Evolutionary conservation across 2,113 vertebrate genomes (phyloP), one percentile per base, ranked within the genome.

Genomic region (Nothobranchius furzeri): DNA sequence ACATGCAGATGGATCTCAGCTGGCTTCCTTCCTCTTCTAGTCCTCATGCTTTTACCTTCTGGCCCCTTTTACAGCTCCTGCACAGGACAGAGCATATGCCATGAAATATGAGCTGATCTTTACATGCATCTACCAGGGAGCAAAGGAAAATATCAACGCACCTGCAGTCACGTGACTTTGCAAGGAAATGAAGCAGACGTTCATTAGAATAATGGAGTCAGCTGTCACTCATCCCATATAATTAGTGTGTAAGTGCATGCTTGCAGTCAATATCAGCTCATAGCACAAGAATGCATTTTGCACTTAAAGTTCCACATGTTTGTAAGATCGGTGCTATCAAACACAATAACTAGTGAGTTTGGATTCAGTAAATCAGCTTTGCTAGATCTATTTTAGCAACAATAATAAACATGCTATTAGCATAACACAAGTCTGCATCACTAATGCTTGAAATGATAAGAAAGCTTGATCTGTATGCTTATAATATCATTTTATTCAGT

Each of bases 1-100:
- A 47, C 60, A 72, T 12, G 54, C 40, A 55, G 55, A 63, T 36
- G 64, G 75, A 76, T 37, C 59, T 87, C 81, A 82, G 70, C 72
- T 73, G 73, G 79, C 80, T 84, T 83, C 75, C 81, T 78, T 83
- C 82, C 74, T 60, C 70, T 82, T 79, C 79, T 83, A 69, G 43
- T 87, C 79, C 75, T 78, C 89, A 89, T 87, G 71, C 65, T 75
- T 76, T 50, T 10, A 45, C 58, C 58, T 55, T 60, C 55, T 66
- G 37, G 40, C 63, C 40, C 1, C 73, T 75, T 57, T 80, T 71
- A 80, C 60, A 76, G 53, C 65, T 81, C 74, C 87, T 87, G 69
- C 73, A 83, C 12, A 42, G 75, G 9, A 80, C 46, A 70, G 20
- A 20, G 30, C 30, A 30, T 4, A 30, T 30, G 56, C 68, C 43